Evolutionary conservation across 2,113 vertebrate genomes (phyloP).

Genomic region (Nycticryphes semicollaris): DNA sequence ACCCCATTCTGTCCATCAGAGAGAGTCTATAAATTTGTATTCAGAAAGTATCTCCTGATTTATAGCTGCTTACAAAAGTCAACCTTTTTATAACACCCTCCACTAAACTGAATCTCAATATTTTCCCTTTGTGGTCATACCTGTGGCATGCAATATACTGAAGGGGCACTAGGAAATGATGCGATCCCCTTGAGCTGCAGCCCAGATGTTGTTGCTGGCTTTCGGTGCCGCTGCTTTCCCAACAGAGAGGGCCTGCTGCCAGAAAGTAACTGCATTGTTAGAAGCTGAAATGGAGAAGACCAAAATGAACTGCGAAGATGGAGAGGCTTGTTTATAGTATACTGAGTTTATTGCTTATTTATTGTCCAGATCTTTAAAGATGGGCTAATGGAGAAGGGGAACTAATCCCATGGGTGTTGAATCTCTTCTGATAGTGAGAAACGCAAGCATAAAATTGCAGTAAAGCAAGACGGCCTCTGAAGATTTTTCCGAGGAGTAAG

Average conservation of each 20-base stretch:
- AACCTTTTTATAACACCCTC: neutral
- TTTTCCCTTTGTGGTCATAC: neutral
- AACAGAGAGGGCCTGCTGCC: neutral
- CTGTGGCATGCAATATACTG: too few species aligned
- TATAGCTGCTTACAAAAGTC: neutral
- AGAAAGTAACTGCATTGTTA: neutral
- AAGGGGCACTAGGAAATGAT: neutral
- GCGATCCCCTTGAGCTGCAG: neutral
- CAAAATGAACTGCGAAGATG: neutral
- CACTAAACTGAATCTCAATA: neutral
- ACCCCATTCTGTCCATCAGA: neutral
- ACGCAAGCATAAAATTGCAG: slow-evolving; percentile 6
- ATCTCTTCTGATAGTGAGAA: slow-evolving; percentile 19
- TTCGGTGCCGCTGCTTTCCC: neutral
- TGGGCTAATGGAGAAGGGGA: neutral
- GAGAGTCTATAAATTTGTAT: neutral
- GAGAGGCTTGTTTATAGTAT: neutral
- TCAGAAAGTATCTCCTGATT: neutral
- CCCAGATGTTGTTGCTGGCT: neutral
- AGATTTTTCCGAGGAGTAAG: slow-evolving; percentile 20
- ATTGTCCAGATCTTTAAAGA: neutral
- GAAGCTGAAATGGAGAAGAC: neutral
- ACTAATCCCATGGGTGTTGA: neutral
- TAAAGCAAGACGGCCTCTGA: neutral
- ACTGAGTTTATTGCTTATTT: neutral